A percentile compares a stretch with the other conserved stretches of the same genome.
These are phyloP conservation scores for Machimus atricapillus DNA, from an alignment of 2,888 invertebrate genomes.

Conservation along the genomic window DNA sequence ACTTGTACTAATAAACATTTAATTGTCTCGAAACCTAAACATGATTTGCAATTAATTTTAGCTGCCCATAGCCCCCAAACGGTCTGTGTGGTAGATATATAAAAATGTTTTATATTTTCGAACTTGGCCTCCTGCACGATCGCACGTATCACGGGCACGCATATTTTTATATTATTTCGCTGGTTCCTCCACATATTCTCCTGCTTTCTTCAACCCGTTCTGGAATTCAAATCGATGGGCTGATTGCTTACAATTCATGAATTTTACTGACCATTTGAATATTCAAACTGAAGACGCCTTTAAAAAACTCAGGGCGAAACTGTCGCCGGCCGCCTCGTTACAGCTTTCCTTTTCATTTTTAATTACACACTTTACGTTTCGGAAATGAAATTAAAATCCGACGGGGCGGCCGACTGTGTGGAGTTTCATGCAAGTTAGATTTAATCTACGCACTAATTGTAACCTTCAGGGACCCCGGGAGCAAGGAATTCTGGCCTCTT, in stretches of 20 bases:
- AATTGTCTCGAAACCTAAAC: background rate
- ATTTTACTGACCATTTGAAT: background rate
- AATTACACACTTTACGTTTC: background rate
- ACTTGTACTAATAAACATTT: background rate
- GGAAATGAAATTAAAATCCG: background rate
- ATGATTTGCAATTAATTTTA: background rate
- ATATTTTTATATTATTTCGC: background rate
- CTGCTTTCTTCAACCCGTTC: background rate
- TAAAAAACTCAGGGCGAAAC: background rate
- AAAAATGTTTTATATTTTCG: background rate
- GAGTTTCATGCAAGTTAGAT: background rate
- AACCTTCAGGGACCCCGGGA: background rate
- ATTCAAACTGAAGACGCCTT: background rate
- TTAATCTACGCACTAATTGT: slow-evolving; percentile 11
- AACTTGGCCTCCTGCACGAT: background rate
- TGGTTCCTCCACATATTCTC: background rate
- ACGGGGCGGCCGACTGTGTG: too few relatives aligned
- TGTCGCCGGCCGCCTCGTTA: background rate
- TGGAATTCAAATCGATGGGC: background rate
- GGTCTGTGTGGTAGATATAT: background rate
- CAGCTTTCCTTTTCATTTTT: background rate
- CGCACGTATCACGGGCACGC: background rate
- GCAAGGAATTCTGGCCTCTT: background rate
- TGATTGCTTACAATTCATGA: background rate
- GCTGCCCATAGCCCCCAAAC: background rate